These are phyloP conservation scores for sheep (Ovis aries) DNA, from an alignment of 2,113 vertebrate species.

Conservation along the genomic window ARS-UI_Ramb_v3.0 NC_056055.1:2353501-2354000, in stretches of 20 bases:
- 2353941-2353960: neutral
- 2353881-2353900: neutral
- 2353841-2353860: constrained; percentile 7
- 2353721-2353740: neutral
- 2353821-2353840: constrained; percentile 2
- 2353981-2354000: neutral
- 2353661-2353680: constrained; percentile 16
- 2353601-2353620: constrained; percentile 4
- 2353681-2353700: constrained; percentile 9
- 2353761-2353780: neutral
- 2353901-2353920: neutral
- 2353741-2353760: neutral
- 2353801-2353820: neutral
- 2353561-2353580: neutral
- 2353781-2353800: neutral
- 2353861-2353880: neutral
- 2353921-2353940: neutral
- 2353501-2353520: neutral
- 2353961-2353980: neutral
- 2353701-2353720: constrained; percentile 28
- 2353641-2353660: neutral
- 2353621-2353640: constrained; percentile 1
- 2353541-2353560: neutral
- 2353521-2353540: neutral
- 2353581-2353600: constrained; percentile 22